A percentile compares a stretch with the other conserved stretches of the same genome.
phyloP scores from a whole-genome alignment of 2,113 vertebrate genomes.

The Falco punctatus region DNA sequence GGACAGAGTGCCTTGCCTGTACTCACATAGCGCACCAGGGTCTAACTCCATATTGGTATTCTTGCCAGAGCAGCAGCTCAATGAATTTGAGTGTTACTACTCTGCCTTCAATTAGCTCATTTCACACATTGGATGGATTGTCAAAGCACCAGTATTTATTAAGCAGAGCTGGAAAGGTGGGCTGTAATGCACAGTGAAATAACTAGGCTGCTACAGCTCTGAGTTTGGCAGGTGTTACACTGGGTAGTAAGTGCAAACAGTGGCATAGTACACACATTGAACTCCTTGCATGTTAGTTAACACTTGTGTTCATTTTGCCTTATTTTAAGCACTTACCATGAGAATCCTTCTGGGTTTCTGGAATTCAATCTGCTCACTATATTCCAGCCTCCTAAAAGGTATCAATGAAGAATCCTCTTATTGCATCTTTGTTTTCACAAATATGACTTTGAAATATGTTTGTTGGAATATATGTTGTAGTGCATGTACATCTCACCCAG shows the following conservation, averaged over 20 bases:
- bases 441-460: background rate
- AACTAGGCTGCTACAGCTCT: background rate
- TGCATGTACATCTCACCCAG: background rate
- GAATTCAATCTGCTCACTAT: background rate
- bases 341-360: background rate
- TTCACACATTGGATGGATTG: background rate
- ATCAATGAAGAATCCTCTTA: background rate
- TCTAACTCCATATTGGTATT: background rate
- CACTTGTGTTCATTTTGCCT: background rate
- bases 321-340: background rate
- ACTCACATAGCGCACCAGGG: background rate
- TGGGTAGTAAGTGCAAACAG: background rate
- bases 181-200: background rate
- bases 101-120: background rate
- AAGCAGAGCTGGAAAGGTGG: background rate
- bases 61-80: background rate
- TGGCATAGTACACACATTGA: background rate
- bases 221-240: background rate
- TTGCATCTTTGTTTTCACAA: background rate
- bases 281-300: background rate
- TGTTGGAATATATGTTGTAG: background rate
- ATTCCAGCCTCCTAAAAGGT: background rate
- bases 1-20: background rate
- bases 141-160: background rate
- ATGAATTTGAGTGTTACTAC: background rate